Evolutionary conservation across 35 echinoderm and acorn worm genomes (phyloP).

Genomic region (Eucidaris tribuloides): DNA sequence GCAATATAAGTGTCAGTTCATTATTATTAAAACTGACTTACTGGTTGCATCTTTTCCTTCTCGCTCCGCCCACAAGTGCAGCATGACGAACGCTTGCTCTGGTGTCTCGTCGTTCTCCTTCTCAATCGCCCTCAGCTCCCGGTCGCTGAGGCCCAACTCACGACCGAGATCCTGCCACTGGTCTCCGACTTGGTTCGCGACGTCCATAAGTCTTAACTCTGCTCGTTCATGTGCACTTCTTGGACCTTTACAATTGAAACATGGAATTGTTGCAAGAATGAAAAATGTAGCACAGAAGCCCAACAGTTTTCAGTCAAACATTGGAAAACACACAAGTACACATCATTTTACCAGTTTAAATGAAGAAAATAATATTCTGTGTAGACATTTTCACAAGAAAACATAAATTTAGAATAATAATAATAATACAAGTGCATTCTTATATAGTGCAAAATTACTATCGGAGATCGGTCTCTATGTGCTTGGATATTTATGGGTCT

Average conservation of each 20-base stretch:
- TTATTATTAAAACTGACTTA: conserved; percentile 22
- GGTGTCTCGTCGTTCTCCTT: conserved; percentile 87
- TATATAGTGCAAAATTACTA: too few relatives aligned
- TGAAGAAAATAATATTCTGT: neutral
- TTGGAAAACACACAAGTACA: too few relatives aligned
- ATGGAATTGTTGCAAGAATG: too few relatives aligned
- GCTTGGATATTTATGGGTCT: too few relatives aligned
- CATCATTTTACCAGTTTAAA: neutral
- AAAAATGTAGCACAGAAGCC: too few relatives aligned
- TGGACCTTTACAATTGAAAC: conserved; percentile 43
- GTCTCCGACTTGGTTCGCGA: conserved; percentile 70
- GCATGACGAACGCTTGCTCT: conserved; percentile 94
- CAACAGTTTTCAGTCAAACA: too few relatives aligned
- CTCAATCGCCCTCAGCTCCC: conserved; percentile 81
- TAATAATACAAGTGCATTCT: too few relatives aligned
- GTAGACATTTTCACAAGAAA: too few relatives aligned
- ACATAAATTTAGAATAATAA: too few relatives aligned
- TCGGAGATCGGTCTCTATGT: too few relatives aligned
- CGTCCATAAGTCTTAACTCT: conserved; percentile 82
- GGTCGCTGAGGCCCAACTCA: conserved; percentile 71
- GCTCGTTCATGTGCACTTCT: conserved; percentile 70
- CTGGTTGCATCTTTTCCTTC: conserved; percentile 75
- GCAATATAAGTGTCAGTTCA: too few relatives aligned
- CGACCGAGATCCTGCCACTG: conserved; percentile 88
- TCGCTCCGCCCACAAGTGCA: conserved; percentile 87